Base-by-base conservation (phyloP, 1,140 invertebrate genomes). In the Anoplolepis gracilipes region DNA sequence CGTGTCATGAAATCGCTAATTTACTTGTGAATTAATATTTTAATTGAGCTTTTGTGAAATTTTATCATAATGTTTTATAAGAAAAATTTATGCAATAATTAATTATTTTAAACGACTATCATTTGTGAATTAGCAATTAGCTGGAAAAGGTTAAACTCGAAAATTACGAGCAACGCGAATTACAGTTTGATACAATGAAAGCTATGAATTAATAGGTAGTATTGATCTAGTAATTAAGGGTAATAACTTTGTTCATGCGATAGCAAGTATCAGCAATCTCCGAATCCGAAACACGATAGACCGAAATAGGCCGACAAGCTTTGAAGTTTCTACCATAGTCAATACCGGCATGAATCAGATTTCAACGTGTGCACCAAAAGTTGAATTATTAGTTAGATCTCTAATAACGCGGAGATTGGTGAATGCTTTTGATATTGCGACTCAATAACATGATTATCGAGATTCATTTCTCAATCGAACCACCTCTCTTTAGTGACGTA, bases 191-290 rank as follows among this genome's bases (percentile, higher is more conserved):
- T 64, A 65, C 36, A 46, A 73, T 82, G 7, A 39, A 73, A 82
- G 53, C 46, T 30, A 28, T 19, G 36, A 33, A 42, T 19, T 82
- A 73, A 61, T 53, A 46, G 67, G 78, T 81, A 67, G 78, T 64
- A 61, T 59, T 73, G 53, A 73, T 72, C 67, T 67, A 59, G 78
- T 59, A 82, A 82, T 82, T 73, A 82, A 73, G 53, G 30, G 5
- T 19, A 25, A 16, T 59, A 36, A 55, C 36, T 82, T 82, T 59
- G 30, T 3, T 46, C 8, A n/a, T 30, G 67, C 53, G 53, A 70
- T 42, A 81, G 65, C 78, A 59, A 72, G 53, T 82, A 82, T 72
- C 67, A 72, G 78, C 67, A 72, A 82, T 72, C 78, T 59, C 25
- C 36, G 36, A 82, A 82, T 72, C 36, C 78, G 46, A 72, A 72